These are phyloP conservation scores for Merops nubicus DNA, from an alignment of 2,113 vertebrate species.

Conservation along the genomic window DNA sequence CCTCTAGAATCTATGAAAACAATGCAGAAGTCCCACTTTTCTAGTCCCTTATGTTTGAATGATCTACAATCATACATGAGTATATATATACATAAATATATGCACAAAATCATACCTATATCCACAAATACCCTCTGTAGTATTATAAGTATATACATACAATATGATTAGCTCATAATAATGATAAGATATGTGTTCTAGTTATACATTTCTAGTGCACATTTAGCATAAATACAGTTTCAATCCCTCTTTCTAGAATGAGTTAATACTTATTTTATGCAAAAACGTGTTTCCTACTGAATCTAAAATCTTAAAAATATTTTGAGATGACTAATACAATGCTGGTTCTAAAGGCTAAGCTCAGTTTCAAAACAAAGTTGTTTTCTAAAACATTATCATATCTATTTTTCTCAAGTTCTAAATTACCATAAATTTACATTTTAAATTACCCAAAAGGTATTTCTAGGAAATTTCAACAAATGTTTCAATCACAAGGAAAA, in stretches of 20 bases:
- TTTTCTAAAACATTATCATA: not conserved
- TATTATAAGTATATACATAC: not conserved
- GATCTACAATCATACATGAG: not conserved
- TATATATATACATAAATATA: not conserved
- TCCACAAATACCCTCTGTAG: not conserved
- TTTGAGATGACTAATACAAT: not conserved
- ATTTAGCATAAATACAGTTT: not conserved
- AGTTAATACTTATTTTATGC: not conserved
- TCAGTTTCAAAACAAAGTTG: not conserved
- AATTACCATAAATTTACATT: slow-evolving; percentile 8
- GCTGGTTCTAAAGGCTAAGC: not conserved
- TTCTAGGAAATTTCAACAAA: not conserved
- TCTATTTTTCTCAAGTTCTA: not conserved
- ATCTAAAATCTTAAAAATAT: not conserved
- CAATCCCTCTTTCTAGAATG: not conserved
- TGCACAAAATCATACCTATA: not conserved
- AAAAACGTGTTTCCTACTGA: not conserved
- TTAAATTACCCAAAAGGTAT: not conserved
- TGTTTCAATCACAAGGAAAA: not conserved
- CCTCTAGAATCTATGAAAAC: not conserved
- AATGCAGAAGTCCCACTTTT: not conserved
- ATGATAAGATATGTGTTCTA: no score
- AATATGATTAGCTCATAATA: not conserved
- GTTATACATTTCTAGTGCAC: not conserved
- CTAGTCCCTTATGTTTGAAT: not conserved